These are phyloP conservation scores for Tortrix viridana DNA, from an alignment of 2,888 invertebrate species.

Conservation along the genomic window DNA sequence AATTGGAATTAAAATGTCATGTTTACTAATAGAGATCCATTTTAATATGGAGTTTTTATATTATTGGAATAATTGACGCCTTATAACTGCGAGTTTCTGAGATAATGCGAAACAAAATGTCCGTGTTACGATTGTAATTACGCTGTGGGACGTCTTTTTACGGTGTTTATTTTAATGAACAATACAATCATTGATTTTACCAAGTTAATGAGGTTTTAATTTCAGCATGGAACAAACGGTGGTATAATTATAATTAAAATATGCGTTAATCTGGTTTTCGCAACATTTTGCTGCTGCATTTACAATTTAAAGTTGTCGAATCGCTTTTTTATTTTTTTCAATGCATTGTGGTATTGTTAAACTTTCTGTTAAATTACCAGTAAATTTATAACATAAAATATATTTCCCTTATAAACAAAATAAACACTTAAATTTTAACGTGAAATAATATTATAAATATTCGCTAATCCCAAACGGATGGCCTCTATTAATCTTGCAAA, in stretches of 20 bases:
- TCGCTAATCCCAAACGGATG: conserved; percentile 17
- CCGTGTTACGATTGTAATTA: conserved; percentile 18
- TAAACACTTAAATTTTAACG: background rate
- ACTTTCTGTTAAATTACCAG: no score
- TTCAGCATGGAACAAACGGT: background rate
- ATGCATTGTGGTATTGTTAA: no score
- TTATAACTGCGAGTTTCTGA: conserved; percentile 23
- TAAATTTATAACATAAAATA: background rate
- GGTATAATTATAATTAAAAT: background rate
- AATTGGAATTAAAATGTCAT: background rate
- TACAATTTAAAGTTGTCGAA: background rate
- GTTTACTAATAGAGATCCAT: background rate
- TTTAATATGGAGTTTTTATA: conserved; percentile 8
- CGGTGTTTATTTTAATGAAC: conserved; percentile 18
- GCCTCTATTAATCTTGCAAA: conserved; percentile 48
- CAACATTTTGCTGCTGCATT: background rate
- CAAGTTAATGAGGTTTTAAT: background rate
- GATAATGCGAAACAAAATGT: conserved; percentile 24
- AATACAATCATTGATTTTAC: background rate
- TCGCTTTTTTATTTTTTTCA: background rate
- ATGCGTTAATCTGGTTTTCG: no score
- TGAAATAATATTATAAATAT: conserved; percentile 1
- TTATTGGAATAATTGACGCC: conserved; percentile 18
- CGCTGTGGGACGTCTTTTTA: conserved; percentile 4
- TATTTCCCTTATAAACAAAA: conserved; percentile 1